Evolutionary conservation across 2,797 vertebrate species (phyloP).

Genomic region (Anomalospiza imberbis): DNA sequence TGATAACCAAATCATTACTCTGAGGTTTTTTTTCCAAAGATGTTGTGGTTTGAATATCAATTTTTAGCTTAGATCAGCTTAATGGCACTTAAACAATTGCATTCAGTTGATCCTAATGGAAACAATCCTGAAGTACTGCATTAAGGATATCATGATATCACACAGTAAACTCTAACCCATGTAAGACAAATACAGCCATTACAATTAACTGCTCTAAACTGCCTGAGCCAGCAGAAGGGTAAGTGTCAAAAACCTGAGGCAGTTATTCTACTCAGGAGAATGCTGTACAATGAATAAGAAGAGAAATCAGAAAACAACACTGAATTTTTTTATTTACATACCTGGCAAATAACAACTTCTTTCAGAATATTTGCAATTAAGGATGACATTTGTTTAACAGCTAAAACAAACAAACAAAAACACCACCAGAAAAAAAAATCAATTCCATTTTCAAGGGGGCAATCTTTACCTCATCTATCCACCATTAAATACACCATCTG

Average conservation of each 20-base stretch:
- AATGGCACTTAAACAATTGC: slow-evolving; percentile 12
- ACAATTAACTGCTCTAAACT: slow-evolving; percentile 51
- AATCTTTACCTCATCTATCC: neutral
- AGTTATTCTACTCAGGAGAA: slow-evolving; percentile 29
- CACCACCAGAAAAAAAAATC: neutral
- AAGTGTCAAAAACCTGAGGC: slow-evolving; percentile 4
- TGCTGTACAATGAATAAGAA: neutral
- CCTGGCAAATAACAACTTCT: neutral
- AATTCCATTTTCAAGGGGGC: neutral
- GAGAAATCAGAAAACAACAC: neutral
- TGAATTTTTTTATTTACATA: neutral
- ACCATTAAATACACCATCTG: neutral
- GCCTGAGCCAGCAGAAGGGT: slow-evolving; percentile 5
- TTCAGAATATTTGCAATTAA: slow-evolving; percentile 24
- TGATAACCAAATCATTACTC: neutral
- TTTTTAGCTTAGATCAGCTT: slow-evolving; percentile 5
- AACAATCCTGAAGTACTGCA: neutral
- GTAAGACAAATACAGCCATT: slow-evolving; percentile 42
- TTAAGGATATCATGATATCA: neutral
- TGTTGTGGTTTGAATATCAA: neutral
- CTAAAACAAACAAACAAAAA: neutral
- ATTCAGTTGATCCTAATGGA: slow-evolving; percentile 14
- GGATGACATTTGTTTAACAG: neutral
- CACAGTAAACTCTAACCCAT: neutral
- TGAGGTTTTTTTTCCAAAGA: neutral